A percentile compares a stretch with the other conserved stretches of the same genome.
These are phyloP conservation scores for Mayetiola destructor DNA, from an alignment of 2,888 invertebrate genomes.

Conservation along the genomic window DNA sequence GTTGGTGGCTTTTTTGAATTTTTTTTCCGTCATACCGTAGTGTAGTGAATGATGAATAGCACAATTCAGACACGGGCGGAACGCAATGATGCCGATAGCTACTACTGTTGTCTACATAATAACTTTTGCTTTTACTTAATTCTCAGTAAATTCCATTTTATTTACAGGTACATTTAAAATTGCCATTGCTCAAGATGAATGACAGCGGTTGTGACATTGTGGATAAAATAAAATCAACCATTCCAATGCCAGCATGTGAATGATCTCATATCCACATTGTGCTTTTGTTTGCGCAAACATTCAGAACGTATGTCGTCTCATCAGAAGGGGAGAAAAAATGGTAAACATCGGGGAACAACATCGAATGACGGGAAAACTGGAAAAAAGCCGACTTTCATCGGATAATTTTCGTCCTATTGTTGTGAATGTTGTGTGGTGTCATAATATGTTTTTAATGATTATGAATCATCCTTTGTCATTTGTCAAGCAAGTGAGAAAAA, in stretches of 20 bases:
- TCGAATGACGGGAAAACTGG: no score
- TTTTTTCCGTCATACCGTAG: neutral
- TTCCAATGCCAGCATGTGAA: no score
- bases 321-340: neutral
- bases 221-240: conserved; percentile 10
- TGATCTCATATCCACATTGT: neutral
- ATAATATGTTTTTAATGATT: conserved; percentile 12
- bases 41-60: neutral
- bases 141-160: neutral
- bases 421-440: neutral
- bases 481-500: no score
- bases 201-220: neutral
- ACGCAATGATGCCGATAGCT: neutral
- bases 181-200: neutral
- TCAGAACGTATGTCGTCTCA: no score
- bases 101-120: neutral
- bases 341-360: no score
- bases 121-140: conserved; percentile 11
- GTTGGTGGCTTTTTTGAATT: neutral
- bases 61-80: neutral
- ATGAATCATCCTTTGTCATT: conserved; percentile 11
- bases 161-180: conserved; percentile 1
- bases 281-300: conserved; percentile 2
- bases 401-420: conserved; percentile 7
- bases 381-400: neutral